Evolutionary conservation across 2,888 invertebrate genomes (phyloP).

Genomic region (Andrena flavipes): DNA sequence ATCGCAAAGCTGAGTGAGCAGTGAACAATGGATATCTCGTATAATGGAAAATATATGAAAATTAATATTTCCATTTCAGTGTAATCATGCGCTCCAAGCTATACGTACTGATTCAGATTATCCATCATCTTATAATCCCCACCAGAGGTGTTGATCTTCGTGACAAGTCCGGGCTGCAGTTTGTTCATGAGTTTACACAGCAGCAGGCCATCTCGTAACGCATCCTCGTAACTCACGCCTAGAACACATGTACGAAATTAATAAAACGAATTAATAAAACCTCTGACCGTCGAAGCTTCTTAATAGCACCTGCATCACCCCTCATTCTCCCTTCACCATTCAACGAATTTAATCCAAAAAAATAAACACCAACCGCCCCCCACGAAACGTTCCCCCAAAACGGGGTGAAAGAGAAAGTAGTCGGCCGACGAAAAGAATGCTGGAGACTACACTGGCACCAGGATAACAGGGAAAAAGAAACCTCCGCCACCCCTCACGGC

Average conservation of each 20-base stretch:
- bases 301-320: not conserved
- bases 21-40: no score
- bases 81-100: not conserved
- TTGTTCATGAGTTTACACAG: slow-evolving; percentile 96
- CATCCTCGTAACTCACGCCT: slow-evolving; percentile 90
- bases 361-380: no score
- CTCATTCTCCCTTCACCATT: not conserved
- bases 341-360: not conserved
- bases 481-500: slow-evolving; percentile 27
- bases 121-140: slow-evolving; percentile 99
- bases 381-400: not conserved
- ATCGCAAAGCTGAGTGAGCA: no score
- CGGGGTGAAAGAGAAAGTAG: slow-evolving; percentile 16
- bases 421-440: slow-evolving; percentile 77
- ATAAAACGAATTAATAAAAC: not conserved
- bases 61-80: no score
- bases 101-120: slow-evolving; percentile 94
- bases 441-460: slow-evolving; percentile 75
- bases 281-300: not conserved
- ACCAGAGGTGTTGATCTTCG: slow-evolving; percentile 93
- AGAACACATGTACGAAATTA: slow-evolving; percentile 34
- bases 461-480: slow-evolving; percentile 77
- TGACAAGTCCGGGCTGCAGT: slow-evolving; percentile 93
- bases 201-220: slow-evolving; percentile 93
- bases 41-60: no score